Evolutionary conservation across 2,888 invertebrate species (phyloP).

Genomic region (Linyphia triangularis): DNA sequence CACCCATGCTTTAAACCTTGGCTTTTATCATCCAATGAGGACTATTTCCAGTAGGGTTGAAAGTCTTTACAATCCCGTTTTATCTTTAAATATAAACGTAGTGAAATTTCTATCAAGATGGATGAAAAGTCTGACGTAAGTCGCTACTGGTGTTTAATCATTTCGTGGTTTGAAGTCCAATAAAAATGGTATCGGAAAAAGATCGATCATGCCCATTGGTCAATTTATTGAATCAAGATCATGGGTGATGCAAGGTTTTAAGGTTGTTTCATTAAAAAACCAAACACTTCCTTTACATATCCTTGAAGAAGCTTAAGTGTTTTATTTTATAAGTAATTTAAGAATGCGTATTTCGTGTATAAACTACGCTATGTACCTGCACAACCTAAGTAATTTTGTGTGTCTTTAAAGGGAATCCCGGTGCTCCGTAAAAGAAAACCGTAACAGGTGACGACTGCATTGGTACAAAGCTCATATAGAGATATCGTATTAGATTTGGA

Average conservation of each 20-base stretch:
- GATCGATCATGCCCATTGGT: not conserved
- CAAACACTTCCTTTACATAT: too few species aligned
- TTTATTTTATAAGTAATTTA: too few species aligned
- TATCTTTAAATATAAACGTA: not conserved
- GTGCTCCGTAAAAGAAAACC: too few species aligned
- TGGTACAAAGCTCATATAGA: too few species aligned
- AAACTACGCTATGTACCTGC: too few species aligned
- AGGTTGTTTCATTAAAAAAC: too few species aligned
- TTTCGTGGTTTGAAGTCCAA: slow-evolving; percentile 19
- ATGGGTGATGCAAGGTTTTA: not conserved
- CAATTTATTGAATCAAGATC: not conserved
- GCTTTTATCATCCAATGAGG: not conserved
- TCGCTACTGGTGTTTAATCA: slow-evolving; percentile 8
- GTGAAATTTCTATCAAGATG: slow-evolving; percentile 16
- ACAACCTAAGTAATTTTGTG: too few species aligned
- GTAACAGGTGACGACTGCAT: too few species aligned
- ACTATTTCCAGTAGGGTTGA: slow-evolving; percentile 22
- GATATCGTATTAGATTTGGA: too few species aligned
- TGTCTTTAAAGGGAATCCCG: too few species aligned
- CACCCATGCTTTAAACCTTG: slow-evolving; percentile 12
- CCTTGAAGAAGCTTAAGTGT: too few species aligned
- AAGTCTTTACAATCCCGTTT: not conserved
- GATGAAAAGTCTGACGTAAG: slow-evolving; percentile 15
- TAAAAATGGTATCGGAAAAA: not conserved
- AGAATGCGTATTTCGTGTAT: too few species aligned